Conservation (phyloP, 2,888 invertebrate species). For the Hirtodrosophila alboralis region DNA sequence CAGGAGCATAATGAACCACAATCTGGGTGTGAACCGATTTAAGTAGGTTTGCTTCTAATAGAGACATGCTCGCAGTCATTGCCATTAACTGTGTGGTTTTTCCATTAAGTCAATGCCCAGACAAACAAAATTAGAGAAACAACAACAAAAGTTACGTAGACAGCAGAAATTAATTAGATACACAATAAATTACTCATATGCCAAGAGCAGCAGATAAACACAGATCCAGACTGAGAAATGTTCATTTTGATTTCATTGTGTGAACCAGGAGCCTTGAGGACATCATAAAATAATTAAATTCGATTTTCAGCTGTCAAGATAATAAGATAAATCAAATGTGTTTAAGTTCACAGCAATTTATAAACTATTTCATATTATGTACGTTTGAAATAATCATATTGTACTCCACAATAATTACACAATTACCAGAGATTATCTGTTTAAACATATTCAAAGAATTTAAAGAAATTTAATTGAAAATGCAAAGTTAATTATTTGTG, state of each 20-base stretch:
- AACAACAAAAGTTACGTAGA: slow-evolving; percentile 58
- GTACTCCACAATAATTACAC: too few species aligned
- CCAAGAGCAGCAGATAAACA: slow-evolving; percentile 50
- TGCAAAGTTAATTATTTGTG: too few species aligned
- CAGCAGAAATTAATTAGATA: slow-evolving; percentile 75
- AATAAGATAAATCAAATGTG: too few species aligned
- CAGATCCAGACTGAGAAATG: slow-evolving; percentile 6
- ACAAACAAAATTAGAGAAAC: slow-evolving; percentile 9
- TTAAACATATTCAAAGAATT: too few species aligned
- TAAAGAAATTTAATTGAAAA: too few species aligned
- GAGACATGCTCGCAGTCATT: slow-evolving; percentile 36
- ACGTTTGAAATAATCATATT: too few species aligned
- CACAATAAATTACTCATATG: slow-evolving; percentile 72
- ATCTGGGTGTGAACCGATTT: slow-evolving; percentile 24
- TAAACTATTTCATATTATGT: too few species aligned
- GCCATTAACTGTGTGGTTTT: slow-evolving; percentile 36
- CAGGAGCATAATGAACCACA: background rate
- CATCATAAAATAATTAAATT: too few species aligned
- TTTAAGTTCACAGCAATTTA: too few species aligned
- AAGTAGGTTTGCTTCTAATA: slow-evolving; percentile 41
- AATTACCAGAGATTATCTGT: too few species aligned
- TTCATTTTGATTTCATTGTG: background rate
- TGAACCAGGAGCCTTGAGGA: too few species aligned
- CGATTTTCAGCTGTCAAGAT: background rate
- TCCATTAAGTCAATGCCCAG: slow-evolving; percentile 52